A percentile compares a stretch with the other conserved stretches of the same genome.
Evolutionary conservation across 2,113 vertebrate species (phyloP).

Genomic region (Channa maculata): DNA sequence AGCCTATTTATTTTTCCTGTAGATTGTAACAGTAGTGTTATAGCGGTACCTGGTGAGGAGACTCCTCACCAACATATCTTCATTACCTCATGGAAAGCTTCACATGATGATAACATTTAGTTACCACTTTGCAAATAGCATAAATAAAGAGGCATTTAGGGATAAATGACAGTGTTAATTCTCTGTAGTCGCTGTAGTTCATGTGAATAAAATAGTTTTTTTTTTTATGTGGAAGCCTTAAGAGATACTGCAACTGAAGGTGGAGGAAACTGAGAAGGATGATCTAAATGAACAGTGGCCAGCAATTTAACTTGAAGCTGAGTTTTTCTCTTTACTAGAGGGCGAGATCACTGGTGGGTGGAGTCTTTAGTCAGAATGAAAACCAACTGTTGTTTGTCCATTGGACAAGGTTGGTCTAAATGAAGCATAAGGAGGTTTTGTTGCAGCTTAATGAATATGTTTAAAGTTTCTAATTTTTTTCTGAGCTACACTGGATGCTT

Average conservation of each 20-base stretch:
- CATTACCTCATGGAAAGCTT: conserved; percentile 54
- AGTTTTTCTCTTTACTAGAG: background rate
- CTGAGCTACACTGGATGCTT: background rate
- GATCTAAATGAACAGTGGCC: background rate
- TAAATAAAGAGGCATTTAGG: conserved; percentile 17
- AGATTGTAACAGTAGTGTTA: conserved; percentile 33
- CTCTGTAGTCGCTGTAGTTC: no score
- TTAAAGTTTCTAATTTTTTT: background rate
- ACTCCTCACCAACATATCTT: conserved; percentile 48
- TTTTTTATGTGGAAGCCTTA: background rate
- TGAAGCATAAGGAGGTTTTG: background rate
- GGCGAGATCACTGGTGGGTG: background rate
- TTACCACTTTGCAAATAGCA: conserved; percentile 27
- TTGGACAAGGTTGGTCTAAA: background rate
- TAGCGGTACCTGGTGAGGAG: conserved; percentile 38
- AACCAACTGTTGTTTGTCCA: background rate
- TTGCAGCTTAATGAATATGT: conserved; percentile 12
- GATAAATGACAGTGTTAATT: conserved; percentile 1
- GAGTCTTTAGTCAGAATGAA: background rate
- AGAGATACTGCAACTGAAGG: background rate
- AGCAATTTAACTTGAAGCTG: background rate
- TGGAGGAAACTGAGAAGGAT: background rate
- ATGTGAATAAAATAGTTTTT: background rate
- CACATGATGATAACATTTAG: conserved; percentile 60
- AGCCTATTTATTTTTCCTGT: conserved; percentile 62